These are phyloP conservation scores for Aporophyla lueneburgensis DNA, from an alignment of 2,888 invertebrate species.

Conservation along the genomic window DNA sequence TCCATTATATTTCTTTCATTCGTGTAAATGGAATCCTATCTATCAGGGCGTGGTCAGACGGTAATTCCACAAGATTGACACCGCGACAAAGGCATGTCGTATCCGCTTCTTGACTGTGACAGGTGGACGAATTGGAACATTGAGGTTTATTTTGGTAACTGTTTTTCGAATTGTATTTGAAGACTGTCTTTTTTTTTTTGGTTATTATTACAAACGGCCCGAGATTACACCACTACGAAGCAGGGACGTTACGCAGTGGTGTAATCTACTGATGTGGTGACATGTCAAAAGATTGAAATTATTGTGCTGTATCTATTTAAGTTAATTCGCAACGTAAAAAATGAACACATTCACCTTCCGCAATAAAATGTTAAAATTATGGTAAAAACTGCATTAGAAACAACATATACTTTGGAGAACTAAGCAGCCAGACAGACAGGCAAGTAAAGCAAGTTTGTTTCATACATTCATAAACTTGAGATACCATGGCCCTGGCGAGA, in stretches of 20 bases:
- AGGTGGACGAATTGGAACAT: conserved; percentile 31
- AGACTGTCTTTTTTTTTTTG: not conserved
- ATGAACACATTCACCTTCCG: not conserved
- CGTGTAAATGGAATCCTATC: conserved; percentile 37
- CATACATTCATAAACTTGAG: not conserved
- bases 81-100: conserved; percentile 47
- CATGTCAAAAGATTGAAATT: not conserved
- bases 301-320: not conserved
- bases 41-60: conserved; percentile 25
- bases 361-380: not conserved
- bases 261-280: not conserved
- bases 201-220: not conserved
- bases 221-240: no score
- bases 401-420: not conserved
- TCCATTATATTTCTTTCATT: conserved; percentile 48
- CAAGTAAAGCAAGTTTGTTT: not conserved
- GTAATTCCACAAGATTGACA: conserved; percentile 64
- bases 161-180: conserved; percentile 38
- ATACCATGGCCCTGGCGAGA: no score
- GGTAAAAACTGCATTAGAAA: not conserved
- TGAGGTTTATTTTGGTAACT: conserved; percentile 33
- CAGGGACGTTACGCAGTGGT: not conserved
- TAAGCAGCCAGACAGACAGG: not conserved
- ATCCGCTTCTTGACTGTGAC: conserved; percentile 47
- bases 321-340: no score